These are phyloP conservation scores for Mesoclemmys tuberculata DNA, from an alignment of 2,113 vertebrate genomes.

Conservation along the genomic window DNA sequence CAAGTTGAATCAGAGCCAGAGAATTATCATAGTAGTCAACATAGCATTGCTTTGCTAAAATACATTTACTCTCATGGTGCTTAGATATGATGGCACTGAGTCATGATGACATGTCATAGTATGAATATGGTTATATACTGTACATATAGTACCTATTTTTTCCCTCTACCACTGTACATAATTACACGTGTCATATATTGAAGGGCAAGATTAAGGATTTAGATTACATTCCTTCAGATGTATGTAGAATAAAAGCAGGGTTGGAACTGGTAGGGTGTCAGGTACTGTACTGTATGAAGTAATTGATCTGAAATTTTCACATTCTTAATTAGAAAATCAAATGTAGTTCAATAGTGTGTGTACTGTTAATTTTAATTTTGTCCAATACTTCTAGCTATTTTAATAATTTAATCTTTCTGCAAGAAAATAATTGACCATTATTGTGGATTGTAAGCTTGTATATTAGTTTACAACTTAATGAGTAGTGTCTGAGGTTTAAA, in stretches of 20 bases:
- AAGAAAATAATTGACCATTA: slow-evolving; percentile 4
- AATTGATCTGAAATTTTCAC: not conserved
- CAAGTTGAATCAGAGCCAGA: not conserved
- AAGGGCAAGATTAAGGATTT: not conserved
- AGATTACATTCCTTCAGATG: not conserved
- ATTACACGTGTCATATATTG: not conserved
- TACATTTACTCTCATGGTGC: not conserved
- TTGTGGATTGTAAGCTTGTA: not conserved
- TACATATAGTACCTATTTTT: not conserved
- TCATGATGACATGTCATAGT: accelerated
- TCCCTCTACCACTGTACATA: not conserved
- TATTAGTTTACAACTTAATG: not conserved
- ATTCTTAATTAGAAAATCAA: not conserved
- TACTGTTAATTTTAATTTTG: not conserved
- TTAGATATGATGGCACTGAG: not conserved
- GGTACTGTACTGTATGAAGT: not conserved
- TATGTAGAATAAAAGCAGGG: not conserved
- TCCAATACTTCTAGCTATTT: not conserved
- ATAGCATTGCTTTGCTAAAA: not conserved
- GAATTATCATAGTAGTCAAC: not conserved
- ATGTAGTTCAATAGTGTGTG: accelerated
- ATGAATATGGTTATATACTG: not conserved
- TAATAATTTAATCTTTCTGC: not conserved
- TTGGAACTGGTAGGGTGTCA: not conserved
- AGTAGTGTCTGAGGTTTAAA: slow-evolving; percentile 59